Conservation (phyloP, 2,113 vertebrate species). For the Hippocampus barbouri region DNA sequence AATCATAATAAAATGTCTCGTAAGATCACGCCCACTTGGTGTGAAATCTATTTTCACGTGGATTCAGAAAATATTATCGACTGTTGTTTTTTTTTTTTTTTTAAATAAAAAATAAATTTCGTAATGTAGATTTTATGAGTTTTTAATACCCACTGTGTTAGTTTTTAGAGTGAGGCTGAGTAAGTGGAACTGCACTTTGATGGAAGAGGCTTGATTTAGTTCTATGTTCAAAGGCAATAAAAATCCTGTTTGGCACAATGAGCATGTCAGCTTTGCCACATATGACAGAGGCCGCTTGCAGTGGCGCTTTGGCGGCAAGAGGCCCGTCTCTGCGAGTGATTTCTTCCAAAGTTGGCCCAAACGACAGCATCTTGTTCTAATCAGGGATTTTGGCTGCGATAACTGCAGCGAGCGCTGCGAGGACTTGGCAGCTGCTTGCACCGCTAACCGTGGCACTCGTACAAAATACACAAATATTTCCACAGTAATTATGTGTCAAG, state of each 20-base stretch:
- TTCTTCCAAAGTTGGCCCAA: conserved; percentile 74
- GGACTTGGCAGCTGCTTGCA: conserved; percentile 71
- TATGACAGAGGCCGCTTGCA: conserved; percentile 58
- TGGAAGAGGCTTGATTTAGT: conserved; percentile 54
- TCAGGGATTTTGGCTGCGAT: conserved; percentile 75
- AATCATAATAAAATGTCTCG: too few relatives aligned
- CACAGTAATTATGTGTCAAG: conserved; percentile 80
- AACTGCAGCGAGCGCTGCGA: conserved; percentile 70
- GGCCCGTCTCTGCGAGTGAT: conserved; percentile 71
- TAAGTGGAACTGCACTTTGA: conserved; percentile 50
- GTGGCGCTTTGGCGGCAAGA: conserved; percentile 67
- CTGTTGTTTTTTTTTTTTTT: not conserved
- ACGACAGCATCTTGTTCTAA: conserved; percentile 81
- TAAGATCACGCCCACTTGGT: too few relatives aligned
- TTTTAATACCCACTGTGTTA: conserved; percentile 56
- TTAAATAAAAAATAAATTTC: not conserved
- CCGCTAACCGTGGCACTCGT: conserved; percentile 72
- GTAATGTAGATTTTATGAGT: conserved; percentile 35
- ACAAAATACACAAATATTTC: conserved; percentile 82
- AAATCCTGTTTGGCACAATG: conserved; percentile 50
- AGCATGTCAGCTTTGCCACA: conserved; percentile 64
- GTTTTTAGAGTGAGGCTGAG: conserved; percentile 40
- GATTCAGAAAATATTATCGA: not conserved
- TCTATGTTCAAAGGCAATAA: conserved; percentile 52
- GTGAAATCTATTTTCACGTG: not conserved